A percentile compares a stretch with the other conserved stretches of the same genome.
Conservation (phyloP, 2,113 vertebrate genomes). For the Calonectris borealis region DNA sequence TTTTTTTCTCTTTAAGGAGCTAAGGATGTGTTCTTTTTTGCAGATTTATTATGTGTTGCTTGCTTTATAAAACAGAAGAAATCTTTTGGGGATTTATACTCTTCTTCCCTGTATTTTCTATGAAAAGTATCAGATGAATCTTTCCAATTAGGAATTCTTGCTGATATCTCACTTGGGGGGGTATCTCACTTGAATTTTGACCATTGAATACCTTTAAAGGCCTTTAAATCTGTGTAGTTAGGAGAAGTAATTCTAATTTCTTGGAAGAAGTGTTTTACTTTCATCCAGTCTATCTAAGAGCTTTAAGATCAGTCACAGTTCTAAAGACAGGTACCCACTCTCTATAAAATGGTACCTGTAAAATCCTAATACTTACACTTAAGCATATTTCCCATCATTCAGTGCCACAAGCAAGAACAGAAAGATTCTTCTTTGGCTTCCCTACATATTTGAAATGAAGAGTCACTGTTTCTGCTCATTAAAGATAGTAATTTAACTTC, state of each 20-base stretch:
- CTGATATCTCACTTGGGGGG: background rate
- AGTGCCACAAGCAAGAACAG: background rate
- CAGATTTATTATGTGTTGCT: background rate
- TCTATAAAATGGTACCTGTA: background rate
- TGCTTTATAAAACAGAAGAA: background rate
- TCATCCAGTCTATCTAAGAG: background rate
- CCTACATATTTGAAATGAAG: background rate
- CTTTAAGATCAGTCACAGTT: background rate
- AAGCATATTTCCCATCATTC: background rate
- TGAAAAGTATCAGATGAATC: background rate
- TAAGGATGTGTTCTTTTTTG: background rate
- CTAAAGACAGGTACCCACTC: background rate
- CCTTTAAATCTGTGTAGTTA: background rate
- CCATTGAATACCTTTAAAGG: background rate
- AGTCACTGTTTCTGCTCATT: background rate
- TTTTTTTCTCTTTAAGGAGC: background rate
- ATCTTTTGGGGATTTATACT: background rate
- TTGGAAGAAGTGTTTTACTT: background rate
- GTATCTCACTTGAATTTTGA: background rate
- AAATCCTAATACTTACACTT: background rate
- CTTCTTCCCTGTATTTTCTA: background rate
- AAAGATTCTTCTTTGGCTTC: background rate
- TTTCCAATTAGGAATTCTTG: background rate
- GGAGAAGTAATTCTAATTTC: background rate
- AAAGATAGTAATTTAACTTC: background rate